Evolutionary conservation across 2,797 vertebrate species (phyloP).

Genomic region (Fistularia tabacaria): DNA sequence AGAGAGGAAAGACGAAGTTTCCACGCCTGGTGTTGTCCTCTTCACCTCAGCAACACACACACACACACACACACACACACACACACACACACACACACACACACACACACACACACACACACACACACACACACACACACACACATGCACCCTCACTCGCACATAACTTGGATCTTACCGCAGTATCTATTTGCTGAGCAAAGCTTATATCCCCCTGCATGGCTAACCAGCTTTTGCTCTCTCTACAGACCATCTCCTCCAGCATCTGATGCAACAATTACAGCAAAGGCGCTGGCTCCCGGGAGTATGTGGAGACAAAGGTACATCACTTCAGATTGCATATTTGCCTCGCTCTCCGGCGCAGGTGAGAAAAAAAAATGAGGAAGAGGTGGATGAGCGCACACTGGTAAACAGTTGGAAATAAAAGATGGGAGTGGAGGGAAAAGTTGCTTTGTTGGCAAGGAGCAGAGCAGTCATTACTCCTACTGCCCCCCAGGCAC

Average conservation of each 20-base stretch:
- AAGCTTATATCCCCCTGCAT: constrained; percentile 50
- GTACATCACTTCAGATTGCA: constrained; percentile 33
- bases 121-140: constrained; percentile 27
- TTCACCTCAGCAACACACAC: background rate
- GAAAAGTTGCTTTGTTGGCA: constrained; percentile 74
- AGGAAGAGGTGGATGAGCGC: constrained; percentile 61
- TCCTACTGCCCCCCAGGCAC: constrained; percentile 39
- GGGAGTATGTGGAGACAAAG: constrained; percentile 31
- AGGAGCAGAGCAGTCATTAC: constrained; percentile 63
- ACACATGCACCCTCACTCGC: constrained; percentile 15
- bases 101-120: background rate
- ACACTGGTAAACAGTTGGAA: constrained; percentile 61
- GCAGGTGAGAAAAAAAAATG: constrained; percentile 81
- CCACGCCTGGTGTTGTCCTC: constrained; percentile 10
- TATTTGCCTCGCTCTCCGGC: constrained; percentile 34
- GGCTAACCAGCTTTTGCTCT: constrained; percentile 35
- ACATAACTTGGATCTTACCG: constrained; percentile 44
- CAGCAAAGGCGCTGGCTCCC: constrained; percentile 28
- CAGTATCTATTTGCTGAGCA: constrained; percentile 63
- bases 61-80: too few species aligned
- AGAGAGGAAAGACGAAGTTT: background rate
- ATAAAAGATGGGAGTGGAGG: constrained; percentile 60
- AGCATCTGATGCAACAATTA: constrained; percentile 56
- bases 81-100: too few species aligned
- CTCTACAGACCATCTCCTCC: constrained; percentile 38